phyloP scores from a whole-genome alignment of 2,113 vertebrate species.

The Pluvianellus socialis region DNA sequence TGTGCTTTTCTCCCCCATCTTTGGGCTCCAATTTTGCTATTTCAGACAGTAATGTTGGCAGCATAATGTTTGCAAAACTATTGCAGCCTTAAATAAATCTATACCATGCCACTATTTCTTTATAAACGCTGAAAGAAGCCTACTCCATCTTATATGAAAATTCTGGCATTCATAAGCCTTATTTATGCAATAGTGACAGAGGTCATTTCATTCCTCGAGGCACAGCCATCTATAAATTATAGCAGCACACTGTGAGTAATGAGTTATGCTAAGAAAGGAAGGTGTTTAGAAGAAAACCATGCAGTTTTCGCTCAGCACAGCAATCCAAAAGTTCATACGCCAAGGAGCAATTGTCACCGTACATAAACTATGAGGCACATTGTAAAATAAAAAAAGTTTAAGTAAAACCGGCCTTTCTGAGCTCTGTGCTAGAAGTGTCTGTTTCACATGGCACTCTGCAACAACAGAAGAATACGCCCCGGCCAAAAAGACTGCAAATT shows the following conservation, averaged over 20 bases:
- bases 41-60: constrained; percentile 32
- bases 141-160: constrained; percentile 63
- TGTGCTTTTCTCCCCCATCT: background rate
- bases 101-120: constrained; percentile 21
- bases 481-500: background rate
- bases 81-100: constrained; percentile 67
- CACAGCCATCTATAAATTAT: constrained; percentile 69
- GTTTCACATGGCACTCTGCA: background rate
- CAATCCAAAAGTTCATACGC: constrained; percentile 9
- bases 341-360: constrained; percentile 10
- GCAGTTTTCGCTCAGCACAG: constrained; percentile 45
- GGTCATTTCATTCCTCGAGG: constrained; percentile 60
- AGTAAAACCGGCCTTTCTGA: background rate
- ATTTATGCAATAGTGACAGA: constrained; percentile 65
- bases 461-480: background rate
- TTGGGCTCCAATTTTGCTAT: constrained; percentile 23
- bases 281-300: constrained; percentile 43
- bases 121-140: constrained; percentile 33
- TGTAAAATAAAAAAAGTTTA: constrained; percentile 17
- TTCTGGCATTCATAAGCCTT: constrained; percentile 40
- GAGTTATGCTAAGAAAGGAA: constrained; percentile 57
- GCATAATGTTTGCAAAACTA: constrained; percentile 19
- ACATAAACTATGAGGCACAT: background rate
- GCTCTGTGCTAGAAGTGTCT: background rate
- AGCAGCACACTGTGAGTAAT: constrained; percentile 43